Evolutionary conservation across 2,888 invertebrate genomes (phyloP).

Genomic region (Ditylenchus weischeri): DNA sequence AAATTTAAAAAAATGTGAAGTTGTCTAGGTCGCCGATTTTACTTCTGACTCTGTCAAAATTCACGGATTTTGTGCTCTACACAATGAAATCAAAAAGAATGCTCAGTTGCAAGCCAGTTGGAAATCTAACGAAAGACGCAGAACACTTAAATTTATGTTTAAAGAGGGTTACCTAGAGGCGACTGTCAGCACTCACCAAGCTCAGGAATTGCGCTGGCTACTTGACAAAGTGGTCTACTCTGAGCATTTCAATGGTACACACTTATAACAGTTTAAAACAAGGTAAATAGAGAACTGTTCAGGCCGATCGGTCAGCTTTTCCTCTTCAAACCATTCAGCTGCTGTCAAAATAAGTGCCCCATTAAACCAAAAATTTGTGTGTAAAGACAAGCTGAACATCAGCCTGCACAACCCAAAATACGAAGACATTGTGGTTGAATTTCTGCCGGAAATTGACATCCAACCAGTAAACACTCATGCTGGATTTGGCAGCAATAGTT

Average conservation of each 20-base stretch:
- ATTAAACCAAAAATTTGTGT: conserved; percentile 52
- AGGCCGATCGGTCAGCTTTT: conserved; percentile 16
- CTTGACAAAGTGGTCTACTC: conserved; percentile 43
- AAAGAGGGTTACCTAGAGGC: conserved; percentile 15
- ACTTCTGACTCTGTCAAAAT: conserved; percentile 28
- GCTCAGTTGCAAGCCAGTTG: conserved; percentile 36
- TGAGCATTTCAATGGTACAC: conserved; percentile 42
- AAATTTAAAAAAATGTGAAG: too few relatives aligned
- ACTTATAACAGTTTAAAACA: not conserved
- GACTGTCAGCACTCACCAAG: conserved; percentile 26
- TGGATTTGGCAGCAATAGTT: conserved; percentile 53
- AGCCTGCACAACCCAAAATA: conserved; percentile 44
- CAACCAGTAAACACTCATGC: conserved; percentile 42
- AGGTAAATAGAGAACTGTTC: not conserved
- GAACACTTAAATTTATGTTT: conserved; percentile 34
- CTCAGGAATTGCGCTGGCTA: conserved; percentile 52
- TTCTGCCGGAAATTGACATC: conserved; percentile 51
- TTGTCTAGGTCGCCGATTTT: conserved; percentile 31
- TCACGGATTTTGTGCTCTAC: conserved; percentile 36
- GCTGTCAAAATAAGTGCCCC: conserved; percentile 40
- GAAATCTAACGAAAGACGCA: conserved; percentile 28
- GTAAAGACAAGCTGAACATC: conserved; percentile 51
- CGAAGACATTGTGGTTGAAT: conserved; percentile 45
- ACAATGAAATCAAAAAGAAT: conserved; percentile 37
- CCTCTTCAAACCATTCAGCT: conserved; percentile 15